Conservation (phyloP, 2,888 invertebrate species). For the Vesta saturnalis region DNA sequence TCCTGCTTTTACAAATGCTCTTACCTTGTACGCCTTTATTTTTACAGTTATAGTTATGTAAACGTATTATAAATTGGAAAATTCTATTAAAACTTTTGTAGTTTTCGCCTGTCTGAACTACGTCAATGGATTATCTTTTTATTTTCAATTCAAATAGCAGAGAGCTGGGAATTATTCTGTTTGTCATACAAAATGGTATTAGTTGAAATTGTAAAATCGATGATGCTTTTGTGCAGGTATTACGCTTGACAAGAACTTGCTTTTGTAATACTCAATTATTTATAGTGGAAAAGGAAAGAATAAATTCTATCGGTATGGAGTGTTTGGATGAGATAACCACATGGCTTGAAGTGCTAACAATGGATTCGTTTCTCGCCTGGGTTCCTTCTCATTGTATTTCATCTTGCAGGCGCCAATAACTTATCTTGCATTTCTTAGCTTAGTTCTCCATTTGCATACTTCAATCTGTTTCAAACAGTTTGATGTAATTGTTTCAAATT, state of each 20-base stretch:
- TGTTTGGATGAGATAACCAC: constrained; percentile 33
- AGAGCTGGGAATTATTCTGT: neutral
- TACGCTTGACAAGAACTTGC: constrained; percentile 7
- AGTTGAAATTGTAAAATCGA: neutral
- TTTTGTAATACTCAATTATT: constrained; percentile 20
- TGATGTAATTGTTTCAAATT: neutral
- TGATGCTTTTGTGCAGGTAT: neutral
- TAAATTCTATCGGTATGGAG: constrained; percentile 30
- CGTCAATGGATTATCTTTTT: no score
- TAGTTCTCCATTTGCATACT: constrained; percentile 32
- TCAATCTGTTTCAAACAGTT: constrained; percentile 16
- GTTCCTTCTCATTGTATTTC: constrained; percentile 21
- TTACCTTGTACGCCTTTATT: neutral
- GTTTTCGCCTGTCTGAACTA: no score
- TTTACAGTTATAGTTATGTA: neutral
- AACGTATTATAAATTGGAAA: neutral
- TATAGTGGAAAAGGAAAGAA: constrained; percentile 24
- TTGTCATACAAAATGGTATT: neutral
- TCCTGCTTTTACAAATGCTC: neutral
- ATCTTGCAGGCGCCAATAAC: constrained; percentile 25
- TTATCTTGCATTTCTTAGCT: constrained; percentile 24
- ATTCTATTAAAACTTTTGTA: no score
- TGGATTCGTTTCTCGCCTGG: constrained; percentile 33
- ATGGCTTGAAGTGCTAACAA: constrained; percentile 33
- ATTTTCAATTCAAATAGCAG: no score